These are phyloP conservation scores for Pseudorasbora parva DNA, from an alignment of 2,113 vertebrate genomes.

Conservation along the genomic window DNA sequence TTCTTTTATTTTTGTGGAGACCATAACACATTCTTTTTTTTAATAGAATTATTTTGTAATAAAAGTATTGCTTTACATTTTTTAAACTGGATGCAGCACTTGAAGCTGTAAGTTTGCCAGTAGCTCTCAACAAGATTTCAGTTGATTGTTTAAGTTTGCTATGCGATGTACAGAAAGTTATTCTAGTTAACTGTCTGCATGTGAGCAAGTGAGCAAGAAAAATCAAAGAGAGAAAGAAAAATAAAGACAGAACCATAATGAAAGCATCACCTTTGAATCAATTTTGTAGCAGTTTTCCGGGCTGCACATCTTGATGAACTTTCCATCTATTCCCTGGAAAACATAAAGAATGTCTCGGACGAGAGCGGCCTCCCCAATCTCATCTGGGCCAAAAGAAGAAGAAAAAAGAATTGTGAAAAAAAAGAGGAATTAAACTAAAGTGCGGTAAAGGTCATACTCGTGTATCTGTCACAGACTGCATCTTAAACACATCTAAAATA, in stretches of 20 bases:
- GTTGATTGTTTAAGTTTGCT: neutral
- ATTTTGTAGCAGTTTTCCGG: constrained; percentile 93
- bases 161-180: neutral
- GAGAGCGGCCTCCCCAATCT: constrained; percentile 87
- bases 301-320: constrained; percentile 91
- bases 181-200: neutral
- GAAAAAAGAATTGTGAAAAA: neutral
- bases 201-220: neutral
- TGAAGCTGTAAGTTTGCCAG: neutral
- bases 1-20: neutral
- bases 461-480: constrained; percentile 40
- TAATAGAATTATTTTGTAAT: neutral
- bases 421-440: constrained; percentile 3
- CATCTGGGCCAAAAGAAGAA: constrained; percentile 68
- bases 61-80: too few species aligned
- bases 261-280: constrained; percentile 85
- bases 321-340: constrained; percentile 98
- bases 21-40: neutral
- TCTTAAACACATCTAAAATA: neutral
- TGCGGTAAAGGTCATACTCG: constrained; percentile 13
- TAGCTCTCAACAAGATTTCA: neutral
- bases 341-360: constrained; percentile 96
- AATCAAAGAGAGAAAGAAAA: neutral
- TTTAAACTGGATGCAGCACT: neutral
- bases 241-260: neutral